phyloP scores from a whole-genome alignment of 2,888 invertebrate species.

The Bombylius major region DNA sequence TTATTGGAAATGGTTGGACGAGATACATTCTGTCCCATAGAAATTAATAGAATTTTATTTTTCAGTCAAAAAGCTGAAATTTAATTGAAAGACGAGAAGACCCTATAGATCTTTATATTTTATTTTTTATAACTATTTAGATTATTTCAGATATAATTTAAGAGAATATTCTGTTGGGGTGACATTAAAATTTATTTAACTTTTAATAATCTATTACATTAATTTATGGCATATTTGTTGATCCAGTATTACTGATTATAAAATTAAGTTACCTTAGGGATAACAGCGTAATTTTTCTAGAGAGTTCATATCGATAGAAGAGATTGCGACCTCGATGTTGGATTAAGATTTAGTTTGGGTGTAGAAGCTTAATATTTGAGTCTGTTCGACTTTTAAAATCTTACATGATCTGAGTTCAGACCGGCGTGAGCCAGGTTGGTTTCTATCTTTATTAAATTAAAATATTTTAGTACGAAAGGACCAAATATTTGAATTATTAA shows the following conservation, averaged over 20 bases:
- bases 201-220: constrained; percentile 38
- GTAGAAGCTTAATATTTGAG: constrained; percentile 55
- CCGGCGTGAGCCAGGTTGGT: constrained; percentile 76
- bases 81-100: constrained; percentile 59
- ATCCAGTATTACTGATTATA: constrained; percentile 48
- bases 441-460: constrained; percentile 56
- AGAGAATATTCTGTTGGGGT: constrained; percentile 49
- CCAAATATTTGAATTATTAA: constrained; percentile 42
- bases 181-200: constrained; percentile 47
- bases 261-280: constrained; percentile 69
- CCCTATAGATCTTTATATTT: constrained; percentile 58
- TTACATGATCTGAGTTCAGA: constrained; percentile 85
- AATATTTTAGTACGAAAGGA: constrained; percentile 72
- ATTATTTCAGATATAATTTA: constrained; percentile 10
- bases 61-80: constrained; percentile 55
- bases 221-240: constrained; percentile 36
- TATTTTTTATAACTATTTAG: constrained; percentile 25
- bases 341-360: constrained; percentile 57
- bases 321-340: constrained; percentile 84
- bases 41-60: constrained; percentile 43
- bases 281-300: constrained; percentile 71
- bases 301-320: constrained; percentile 59
- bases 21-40: constrained; percentile 48
- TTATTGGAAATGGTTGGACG: constrained; percentile 61
- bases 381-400: constrained; percentile 73